Percentiles rank a stretch among this genome's conserved stretches.
These are phyloP conservation scores for Lithobates sylvaticus DNA, from an alignment of 2,797 vertebrate genomes.

Conservation along the genomic window DNA sequence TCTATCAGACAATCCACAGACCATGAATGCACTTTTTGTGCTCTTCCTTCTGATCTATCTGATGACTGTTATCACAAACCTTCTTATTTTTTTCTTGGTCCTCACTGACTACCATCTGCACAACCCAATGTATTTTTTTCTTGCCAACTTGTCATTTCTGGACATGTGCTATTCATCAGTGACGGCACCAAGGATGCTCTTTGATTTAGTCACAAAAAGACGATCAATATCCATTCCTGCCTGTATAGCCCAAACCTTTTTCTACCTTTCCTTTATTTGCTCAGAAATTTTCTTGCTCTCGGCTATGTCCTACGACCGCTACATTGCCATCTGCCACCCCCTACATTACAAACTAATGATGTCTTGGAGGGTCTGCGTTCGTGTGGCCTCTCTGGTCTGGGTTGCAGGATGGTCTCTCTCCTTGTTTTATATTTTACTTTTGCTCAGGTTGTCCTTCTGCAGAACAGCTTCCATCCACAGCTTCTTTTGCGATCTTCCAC, in stretches of 20 bases:
- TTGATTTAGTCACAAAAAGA: conserved; percentile 48
- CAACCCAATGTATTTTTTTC: conserved; percentile 55
- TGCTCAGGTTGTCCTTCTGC: conserved; percentile 25
- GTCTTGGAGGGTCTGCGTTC: not conserved
- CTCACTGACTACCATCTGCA: not conserved
- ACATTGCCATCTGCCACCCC: conserved; percentile 35
- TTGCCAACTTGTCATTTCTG: conserved; percentile 66
- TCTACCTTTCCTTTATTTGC: conserved; percentile 15
- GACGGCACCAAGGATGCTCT: conserved; percentile 63
- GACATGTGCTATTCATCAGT: conserved; percentile 66
- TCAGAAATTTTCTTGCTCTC: conserved; percentile 41
- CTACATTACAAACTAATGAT: conserved; percentile 35
- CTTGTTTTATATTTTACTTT: not conserved
- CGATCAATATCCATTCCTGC: conserved; percentile 8
- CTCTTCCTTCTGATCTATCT: conserved; percentile 1
- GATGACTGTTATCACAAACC: conserved; percentile 8
- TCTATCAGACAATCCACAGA: not conserved
- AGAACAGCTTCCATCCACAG: conserved; percentile 11
- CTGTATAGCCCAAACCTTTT: conserved; percentile 33
- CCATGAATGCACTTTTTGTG: not conserved
- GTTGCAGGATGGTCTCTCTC: not conserved
- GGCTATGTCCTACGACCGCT: conserved; percentile 50
- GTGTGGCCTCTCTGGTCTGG: not conserved
- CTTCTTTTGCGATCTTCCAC: conserved; percentile 45
- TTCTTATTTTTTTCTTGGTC: not conserved